Percentiles rank a stretch among this genome's conserved stretches.
phyloP scores from a whole-genome alignment of 2,797 vertebrate genomes.

The Cossypha caffra region DNA sequence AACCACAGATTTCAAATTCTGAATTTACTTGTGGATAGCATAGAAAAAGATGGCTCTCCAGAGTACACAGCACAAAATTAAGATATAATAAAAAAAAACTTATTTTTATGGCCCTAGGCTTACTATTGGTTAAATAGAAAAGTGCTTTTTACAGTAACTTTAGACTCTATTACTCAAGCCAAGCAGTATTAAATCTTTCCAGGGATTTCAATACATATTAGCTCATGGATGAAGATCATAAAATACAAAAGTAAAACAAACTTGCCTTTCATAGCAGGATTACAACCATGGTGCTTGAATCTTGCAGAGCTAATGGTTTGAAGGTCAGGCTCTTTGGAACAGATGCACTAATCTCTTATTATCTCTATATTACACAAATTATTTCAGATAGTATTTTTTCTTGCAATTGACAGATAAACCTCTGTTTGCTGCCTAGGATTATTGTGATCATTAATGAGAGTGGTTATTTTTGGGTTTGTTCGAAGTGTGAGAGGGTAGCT shows the following conservation, averaged over 20 bases:
- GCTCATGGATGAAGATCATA: neutral
- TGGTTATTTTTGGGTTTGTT: neutral
- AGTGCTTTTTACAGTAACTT: slow-evolving; percentile 5
- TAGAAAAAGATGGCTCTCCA: neutral
- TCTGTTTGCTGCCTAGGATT: slow-evolving; percentile 34
- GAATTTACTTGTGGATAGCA: neutral
- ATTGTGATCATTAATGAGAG: slow-evolving; percentile 44
- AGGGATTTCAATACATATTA: slow-evolving; percentile 12
- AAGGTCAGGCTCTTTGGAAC: slow-evolving; percentile 48
- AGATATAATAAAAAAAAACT: neutral
- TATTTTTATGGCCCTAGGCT: neutral
- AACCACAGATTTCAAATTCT: neutral
- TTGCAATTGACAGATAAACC: slow-evolving; percentile 14
- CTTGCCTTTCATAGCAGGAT: slow-evolving; percentile 47
- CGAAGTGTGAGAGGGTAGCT: neutral
- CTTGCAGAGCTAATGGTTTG: slow-evolving; percentile 29
- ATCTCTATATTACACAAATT: slow-evolving; percentile 42
- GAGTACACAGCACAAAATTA: neutral
- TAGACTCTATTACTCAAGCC: neutral
- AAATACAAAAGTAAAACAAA: slow-evolving; percentile 36
- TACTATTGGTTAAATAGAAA: neutral
- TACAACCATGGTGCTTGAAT: slow-evolving; percentile 4
- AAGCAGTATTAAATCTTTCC: neutral
- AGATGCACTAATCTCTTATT: slow-evolving; percentile 59
- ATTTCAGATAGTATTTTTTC: slow-evolving; percentile 36